Evolutionary conservation across 1,140 invertebrate species (phyloP).

Genomic region (Tribolium madens): DNA sequence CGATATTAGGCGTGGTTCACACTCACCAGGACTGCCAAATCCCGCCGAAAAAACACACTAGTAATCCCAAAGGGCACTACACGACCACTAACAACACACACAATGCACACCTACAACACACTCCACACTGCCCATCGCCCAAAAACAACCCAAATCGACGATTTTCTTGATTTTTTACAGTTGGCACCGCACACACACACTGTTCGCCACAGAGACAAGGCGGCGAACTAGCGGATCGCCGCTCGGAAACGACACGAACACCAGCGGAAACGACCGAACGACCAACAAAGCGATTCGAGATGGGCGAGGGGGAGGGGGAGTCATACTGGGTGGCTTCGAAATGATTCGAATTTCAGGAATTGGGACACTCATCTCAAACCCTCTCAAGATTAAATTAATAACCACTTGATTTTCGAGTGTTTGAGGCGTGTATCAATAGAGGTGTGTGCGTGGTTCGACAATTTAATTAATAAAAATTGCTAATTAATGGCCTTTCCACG

Average conservation of each 20-base stretch:
- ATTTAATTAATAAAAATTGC: too few species aligned
- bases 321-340: not conserved
- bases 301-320: not conserved
- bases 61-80: conserved; percentile 1
- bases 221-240: conserved; percentile 12
- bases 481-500: too few species aligned
- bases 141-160: not conserved
- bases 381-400: too few species aligned
- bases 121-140: not conserved
- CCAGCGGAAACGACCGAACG: not conserved
- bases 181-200: conserved; percentile 18
- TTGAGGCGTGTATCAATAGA: too few species aligned
- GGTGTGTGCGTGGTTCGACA: too few species aligned
- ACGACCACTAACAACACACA: not conserved
- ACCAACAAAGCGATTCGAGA: not conserved
- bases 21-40: conserved; percentile 17
- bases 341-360: too few species aligned
- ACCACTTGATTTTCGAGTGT: too few species aligned
- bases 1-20: conserved; percentile 22
- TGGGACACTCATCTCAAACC: too few species aligned
- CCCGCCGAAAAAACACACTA: not conserved
- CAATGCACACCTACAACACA: not conserved
- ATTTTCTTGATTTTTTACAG: not conserved
- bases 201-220: conserved; percentile 27
- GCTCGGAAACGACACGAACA: not conserved